Percentiles rank a stretch among this genome's conserved stretches.
These are phyloP conservation scores for Gallinago paraguaiae DNA, from an alignment of 2,113 vertebrate species.

Conservation along the genomic window DNA sequence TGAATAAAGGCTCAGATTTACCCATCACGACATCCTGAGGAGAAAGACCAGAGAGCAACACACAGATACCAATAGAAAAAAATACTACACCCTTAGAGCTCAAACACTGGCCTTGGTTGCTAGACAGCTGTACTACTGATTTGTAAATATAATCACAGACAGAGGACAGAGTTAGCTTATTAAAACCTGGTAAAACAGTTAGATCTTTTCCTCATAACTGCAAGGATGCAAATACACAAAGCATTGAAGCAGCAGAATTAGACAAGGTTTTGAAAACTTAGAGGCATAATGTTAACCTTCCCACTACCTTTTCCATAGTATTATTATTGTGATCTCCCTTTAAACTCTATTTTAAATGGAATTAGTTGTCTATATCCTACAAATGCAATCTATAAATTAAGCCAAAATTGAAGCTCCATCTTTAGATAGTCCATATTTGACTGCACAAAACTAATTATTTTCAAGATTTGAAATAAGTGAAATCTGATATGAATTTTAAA, in stretches of 20 bases:
- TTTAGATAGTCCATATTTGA: background rate
- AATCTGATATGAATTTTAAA: background rate
- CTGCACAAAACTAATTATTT: background rate
- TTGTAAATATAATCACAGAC: background rate
- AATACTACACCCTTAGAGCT: background rate
- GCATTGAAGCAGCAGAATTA: background rate
- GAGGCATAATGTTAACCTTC: background rate
- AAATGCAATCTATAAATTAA: background rate
- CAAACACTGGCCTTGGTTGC: background rate
- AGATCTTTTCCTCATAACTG: background rate
- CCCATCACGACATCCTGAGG: background rate
- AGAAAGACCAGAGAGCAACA: background rate
- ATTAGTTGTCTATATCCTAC: background rate
- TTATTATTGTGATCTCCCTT: background rate
- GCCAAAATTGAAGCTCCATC: background rate
- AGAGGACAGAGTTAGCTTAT: background rate
- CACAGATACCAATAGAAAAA: background rate
- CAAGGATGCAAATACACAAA: background rate
- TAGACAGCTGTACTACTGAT: background rate
- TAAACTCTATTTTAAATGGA: background rate
- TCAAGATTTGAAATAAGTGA: background rate
- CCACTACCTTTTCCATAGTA: background rate
- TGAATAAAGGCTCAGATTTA: background rate
- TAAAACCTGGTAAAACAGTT: background rate
- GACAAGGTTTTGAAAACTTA: background rate